phyloP scores from a whole-genome alignment of 2,113 vertebrate genomes.

The Pelusios castaneus region DNA sequence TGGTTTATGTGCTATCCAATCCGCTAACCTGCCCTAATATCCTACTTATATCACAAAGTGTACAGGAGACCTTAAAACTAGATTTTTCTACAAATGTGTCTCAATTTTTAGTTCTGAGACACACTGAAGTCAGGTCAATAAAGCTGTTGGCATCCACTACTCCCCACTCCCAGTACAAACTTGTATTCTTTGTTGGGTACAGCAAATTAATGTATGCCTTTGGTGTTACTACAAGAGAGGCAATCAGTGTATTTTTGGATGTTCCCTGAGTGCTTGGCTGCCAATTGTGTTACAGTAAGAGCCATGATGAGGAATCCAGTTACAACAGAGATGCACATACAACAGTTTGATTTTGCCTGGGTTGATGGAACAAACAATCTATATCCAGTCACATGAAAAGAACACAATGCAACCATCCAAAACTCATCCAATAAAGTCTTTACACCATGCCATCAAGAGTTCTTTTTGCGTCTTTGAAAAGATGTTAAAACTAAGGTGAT shows the following conservation, averaged over 20 bases:
- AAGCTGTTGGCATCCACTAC: neutral
- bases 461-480: neutral
- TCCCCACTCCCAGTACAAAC: neutral
- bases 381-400: neutral
- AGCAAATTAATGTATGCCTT: neutral
- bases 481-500: neutral
- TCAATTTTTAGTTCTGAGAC: neutral
- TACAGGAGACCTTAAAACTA: neutral
- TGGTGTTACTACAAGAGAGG: neutral
- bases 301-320: neutral
- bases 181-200: neutral
- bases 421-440: fast-evolving
- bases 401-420: neutral
- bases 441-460: neutral
- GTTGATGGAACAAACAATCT: neutral
- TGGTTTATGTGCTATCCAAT: neutral
- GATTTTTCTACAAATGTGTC: neutral
- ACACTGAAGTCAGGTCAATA: neutral
- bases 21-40: neutral
- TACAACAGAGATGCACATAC: neutral
- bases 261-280: neutral
- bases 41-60: too few species aligned
- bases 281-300: neutral
- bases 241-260: neutral
- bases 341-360: fast-evolving